These are phyloP conservation scores for Arvicanthis niloticus DNA, from an alignment of 2,113 vertebrate genomes.

Conservation along the genomic window DNA sequence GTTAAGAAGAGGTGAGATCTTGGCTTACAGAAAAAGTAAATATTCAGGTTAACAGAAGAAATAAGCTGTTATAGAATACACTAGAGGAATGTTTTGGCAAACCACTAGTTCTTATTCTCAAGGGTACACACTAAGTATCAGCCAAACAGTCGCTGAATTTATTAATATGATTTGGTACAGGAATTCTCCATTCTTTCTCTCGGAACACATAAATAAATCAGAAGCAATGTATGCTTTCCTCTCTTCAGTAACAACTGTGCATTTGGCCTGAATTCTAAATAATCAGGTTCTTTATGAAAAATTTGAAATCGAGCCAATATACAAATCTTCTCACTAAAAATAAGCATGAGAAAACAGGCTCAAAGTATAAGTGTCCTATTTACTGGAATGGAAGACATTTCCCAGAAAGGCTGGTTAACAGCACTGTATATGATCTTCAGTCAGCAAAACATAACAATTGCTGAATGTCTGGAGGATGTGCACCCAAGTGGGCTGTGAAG, in stretches of 20 bases:
- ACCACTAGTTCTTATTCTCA: constrained; percentile 77
- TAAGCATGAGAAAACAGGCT: constrained; percentile 65
- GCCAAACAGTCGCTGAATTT: constrained; percentile 74
- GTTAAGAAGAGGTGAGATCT: constrained; percentile 64
- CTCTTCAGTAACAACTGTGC: constrained; percentile 70
- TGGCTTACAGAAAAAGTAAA: constrained; percentile 70
- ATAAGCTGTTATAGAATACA: constrained; percentile 65
- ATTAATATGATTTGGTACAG: constrained; percentile 73
- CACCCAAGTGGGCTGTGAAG: not conserved
- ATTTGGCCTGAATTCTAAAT: constrained; percentile 76
- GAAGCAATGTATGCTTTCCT: constrained; percentile 76
- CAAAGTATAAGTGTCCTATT: constrained; percentile 64
- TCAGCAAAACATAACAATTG: not conserved
- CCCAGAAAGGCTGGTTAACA: constrained; percentile 33
- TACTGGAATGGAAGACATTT: constrained; percentile 24
- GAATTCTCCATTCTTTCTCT: constrained; percentile 78
- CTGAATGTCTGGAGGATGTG: not conserved
- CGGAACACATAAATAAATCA: constrained; percentile 72
- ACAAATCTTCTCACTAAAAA: constrained; percentile 74
- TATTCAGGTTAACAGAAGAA: constrained; percentile 71
- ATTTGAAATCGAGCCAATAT: constrained; percentile 76
- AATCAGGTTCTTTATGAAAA: constrained; percentile 73
- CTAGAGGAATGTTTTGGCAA: constrained; percentile 53
- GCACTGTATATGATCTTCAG: not conserved
- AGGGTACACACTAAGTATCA: constrained; percentile 76